These are phyloP conservation scores for Ametastegia equiseti DNA, from an alignment of 2,888 invertebrate species.

Conservation along the genomic window DNA sequence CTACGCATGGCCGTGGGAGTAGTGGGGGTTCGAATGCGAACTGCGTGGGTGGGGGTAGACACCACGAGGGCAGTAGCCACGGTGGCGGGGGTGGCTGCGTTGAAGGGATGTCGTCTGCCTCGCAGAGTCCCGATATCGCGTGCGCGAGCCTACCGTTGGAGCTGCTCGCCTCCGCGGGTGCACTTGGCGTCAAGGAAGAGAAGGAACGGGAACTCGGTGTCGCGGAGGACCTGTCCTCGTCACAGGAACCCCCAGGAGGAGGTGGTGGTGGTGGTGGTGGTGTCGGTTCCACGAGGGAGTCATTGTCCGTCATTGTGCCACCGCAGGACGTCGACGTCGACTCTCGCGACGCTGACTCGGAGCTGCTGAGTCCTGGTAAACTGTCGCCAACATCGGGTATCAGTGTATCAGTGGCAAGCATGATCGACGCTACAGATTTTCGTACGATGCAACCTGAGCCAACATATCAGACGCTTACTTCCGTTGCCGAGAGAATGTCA, in stretches of 20 bases:
- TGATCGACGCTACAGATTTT: slow-evolving; percentile 87
- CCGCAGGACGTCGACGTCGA: slow-evolving; percentile 76
- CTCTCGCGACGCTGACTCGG: slow-evolving; percentile 76
- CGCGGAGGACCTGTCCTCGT: slow-evolving; percentile 73
- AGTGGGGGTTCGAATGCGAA: slow-evolving; percentile 55
- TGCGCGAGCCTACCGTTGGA: slow-evolving; percentile 75
- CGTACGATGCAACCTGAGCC: slow-evolving; percentile 89
- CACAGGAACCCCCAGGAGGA: slow-evolving; percentile 72
- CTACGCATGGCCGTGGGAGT: slow-evolving; percentile 72
- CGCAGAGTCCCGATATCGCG: slow-evolving; percentile 75
- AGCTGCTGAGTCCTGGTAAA: slow-evolving; percentile 82
- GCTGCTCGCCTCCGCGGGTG: slow-evolving; percentile 74
- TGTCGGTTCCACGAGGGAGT: slow-evolving; percentile 66
- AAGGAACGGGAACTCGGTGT: slow-evolving; percentile 72
- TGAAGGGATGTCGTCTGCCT: slow-evolving; percentile 75
- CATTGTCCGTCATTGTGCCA: slow-evolving; percentile 76
- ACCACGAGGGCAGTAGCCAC: slow-evolving; percentile 44
- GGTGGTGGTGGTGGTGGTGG: slow-evolving; percentile 79
- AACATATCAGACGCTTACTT: slow-evolving; percentile 94
- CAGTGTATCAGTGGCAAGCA: slow-evolving; percentile 83
- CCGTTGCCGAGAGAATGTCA: slow-evolving; percentile 94
- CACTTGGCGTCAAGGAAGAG: slow-evolving; percentile 76
- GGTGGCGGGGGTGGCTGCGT: slow-evolving; percentile 57
- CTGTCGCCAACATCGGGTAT: slow-evolving; percentile 82
- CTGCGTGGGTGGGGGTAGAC: slow-evolving; percentile 59